phyloP scores from a whole-genome alignment of 2,113 vertebrate genomes.

The Diadophis punctatus region DNA sequence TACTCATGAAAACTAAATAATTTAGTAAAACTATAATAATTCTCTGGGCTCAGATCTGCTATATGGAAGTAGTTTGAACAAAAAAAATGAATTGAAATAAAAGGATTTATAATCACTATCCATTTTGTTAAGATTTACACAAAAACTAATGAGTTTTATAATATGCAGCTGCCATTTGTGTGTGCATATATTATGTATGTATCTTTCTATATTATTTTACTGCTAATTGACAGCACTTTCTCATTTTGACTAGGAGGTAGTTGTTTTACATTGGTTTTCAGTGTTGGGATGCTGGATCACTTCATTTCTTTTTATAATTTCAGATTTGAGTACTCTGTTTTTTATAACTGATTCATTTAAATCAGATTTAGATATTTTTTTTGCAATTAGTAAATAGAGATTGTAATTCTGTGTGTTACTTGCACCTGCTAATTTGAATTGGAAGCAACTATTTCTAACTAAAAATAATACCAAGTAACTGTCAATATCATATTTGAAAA shows the following conservation, averaged over 20 bases:
- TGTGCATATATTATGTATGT: neutral
- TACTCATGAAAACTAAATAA: neutral
- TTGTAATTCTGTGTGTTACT: neutral
- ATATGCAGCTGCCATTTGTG: neutral
- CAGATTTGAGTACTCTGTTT: neutral
- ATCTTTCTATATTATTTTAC: neutral
- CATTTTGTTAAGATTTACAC: neutral
- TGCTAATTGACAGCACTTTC: neutral
- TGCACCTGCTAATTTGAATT: neutral
- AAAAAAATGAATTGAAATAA: neutral
- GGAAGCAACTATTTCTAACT: neutral
- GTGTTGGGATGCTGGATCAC: neutral
- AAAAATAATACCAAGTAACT: conserved; percentile 30
- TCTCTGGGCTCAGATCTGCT: neutral
- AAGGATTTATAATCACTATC: neutral
- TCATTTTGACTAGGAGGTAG: neutral
- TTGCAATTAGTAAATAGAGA: neutral
- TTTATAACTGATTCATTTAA: neutral
- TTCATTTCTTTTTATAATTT: neutral
- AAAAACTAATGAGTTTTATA: neutral
- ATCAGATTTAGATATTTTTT: neutral
- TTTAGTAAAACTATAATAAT: neutral
- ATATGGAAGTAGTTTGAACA: neutral
- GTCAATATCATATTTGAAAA: conserved; percentile 64
- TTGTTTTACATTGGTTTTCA: neutral